These are phyloP conservation scores for Marasmarcha lunaedactyla DNA, from an alignment of 2,888 invertebrate species.

Conservation along the genomic window DNA sequence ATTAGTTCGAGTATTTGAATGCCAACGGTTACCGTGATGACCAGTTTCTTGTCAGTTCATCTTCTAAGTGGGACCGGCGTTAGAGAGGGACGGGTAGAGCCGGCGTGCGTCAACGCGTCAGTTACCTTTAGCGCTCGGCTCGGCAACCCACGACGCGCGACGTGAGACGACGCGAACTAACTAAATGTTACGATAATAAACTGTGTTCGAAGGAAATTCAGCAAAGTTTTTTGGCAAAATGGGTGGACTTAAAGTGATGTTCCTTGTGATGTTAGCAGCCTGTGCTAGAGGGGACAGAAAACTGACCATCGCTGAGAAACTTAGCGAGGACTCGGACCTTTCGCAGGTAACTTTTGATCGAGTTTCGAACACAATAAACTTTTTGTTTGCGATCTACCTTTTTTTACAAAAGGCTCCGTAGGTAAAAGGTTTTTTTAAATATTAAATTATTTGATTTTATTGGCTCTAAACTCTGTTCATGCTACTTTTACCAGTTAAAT, in stretches of 20 bases:
- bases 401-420: background rate
- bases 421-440: background rate
- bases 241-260: slow-evolving; percentile 46
- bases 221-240: slow-evolving; percentile 29
- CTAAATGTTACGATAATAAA: background rate
- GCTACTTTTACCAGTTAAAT: no score
- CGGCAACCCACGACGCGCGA: background rate
- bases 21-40: slow-evolving; percentile 1
- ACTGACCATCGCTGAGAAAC: slow-evolving; percentile 72
- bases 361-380: slow-evolving; percentile 9
- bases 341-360: slow-evolving; percentile 70
- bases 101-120: slow-evolving; percentile 35
- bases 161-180: background rate
- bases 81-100: slow-evolving; percentile 36
- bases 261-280: slow-evolving; percentile 47
- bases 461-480: background rate
- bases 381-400: slow-evolving; percentile 6
- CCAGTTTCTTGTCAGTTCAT: background rate
- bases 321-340: slow-evolving; percentile 74
- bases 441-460: background rate
- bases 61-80: slow-evolving; percentile 9
- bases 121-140: slow-evolving; percentile 20
- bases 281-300: slow-evolving; percentile 41
- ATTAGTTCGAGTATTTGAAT: no score
- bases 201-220: slow-evolving; percentile 14